Conservation (phyloP, 53 echinoderm and acorn worm species). For the Holothuria leucospilota region DNA sequence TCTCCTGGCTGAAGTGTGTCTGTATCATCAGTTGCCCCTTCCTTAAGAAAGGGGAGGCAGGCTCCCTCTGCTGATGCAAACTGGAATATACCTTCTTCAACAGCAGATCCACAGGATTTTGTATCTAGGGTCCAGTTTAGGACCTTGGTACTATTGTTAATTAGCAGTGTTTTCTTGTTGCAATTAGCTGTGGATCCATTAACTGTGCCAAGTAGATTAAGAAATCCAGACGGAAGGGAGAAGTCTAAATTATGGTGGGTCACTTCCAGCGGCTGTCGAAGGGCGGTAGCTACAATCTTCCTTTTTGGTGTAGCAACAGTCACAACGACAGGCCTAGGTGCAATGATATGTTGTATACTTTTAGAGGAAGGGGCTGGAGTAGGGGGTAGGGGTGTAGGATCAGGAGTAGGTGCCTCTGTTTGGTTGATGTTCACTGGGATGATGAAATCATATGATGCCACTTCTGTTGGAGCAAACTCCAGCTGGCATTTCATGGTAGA, state of each 20-base stretch:
- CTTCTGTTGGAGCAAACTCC: constrained; percentile 88
- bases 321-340: constrained; percentile 87
- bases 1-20: constrained; percentile 84
- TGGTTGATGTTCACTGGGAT: constrained; percentile 98
- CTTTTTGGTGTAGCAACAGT: constrained; percentile 86
- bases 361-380: constrained; percentile 94
- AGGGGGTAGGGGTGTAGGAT: constrained; percentile 93
- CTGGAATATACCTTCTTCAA: constrained; percentile 96
- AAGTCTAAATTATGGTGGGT: constrained; percentile 83
- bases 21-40: constrained; percentile 48
- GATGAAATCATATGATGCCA: constrained; percentile 94
- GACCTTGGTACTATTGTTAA: constrained; percentile 86
- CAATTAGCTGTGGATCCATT: constrained; percentile 35
- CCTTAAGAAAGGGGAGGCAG: constrained; percentile 71
- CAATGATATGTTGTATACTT: constrained; percentile 96
- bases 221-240: constrained; percentile 90
- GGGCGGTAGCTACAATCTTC: constrained; percentile 88
- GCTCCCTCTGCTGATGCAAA: constrained; percentile 82
- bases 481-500: constrained; percentile 80
- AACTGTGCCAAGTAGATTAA: constrained; percentile 63
- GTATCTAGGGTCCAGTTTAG: constrained; percentile 83
- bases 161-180: constrained; percentile 69
- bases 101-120: constrained; percentile 72
- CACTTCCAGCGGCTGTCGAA: constrained; percentile 92
- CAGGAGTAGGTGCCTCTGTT: constrained; percentile 89